phyloP scores from a whole-genome alignment of 64 coral and sea anemone species.

The Montipora cactus region DNA sequence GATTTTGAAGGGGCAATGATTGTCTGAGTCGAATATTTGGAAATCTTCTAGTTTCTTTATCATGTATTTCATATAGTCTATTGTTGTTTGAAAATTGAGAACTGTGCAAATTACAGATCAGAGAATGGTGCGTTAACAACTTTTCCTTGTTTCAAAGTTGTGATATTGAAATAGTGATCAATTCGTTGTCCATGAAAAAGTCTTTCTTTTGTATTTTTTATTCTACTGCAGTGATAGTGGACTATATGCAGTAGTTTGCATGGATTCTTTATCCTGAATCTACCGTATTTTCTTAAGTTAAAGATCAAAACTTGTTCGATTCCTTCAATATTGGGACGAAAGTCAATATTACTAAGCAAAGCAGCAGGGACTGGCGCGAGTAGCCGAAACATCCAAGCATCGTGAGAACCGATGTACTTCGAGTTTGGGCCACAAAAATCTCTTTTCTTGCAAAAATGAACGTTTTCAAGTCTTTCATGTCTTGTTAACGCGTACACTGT shows the following conservation, averaged over 20 bases:
- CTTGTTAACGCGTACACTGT: constrained; percentile 92
- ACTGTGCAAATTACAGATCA: constrained; percentile 33
- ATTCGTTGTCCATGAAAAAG: constrained; percentile 57
- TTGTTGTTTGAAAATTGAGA: not conserved
- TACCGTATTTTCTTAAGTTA: constrained; percentile 57
- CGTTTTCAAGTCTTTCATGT: constrained; percentile 63
- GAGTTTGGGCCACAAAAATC: constrained; percentile 84
- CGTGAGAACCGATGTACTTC: constrained; percentile 96
- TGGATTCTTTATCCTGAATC: constrained; percentile 85
- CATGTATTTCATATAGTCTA: no score
- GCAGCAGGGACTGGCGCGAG: constrained; percentile 45
- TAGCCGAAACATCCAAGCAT: constrained; percentile 91
- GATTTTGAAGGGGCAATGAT: no score
- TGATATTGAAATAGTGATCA: constrained; percentile 73
- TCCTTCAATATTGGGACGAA: constrained; percentile 80
- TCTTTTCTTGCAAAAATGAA: constrained; percentile 50
- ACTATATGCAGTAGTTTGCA: constrained; percentile 87
- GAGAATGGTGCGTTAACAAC: constrained; percentile 72
- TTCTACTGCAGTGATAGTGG: constrained; percentile 88
- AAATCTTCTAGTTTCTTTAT: no score
- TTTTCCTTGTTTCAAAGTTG: constrained; percentile 21
- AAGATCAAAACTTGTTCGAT: constrained; percentile 87
- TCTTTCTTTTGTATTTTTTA: constrained; percentile 51
- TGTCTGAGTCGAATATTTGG: no score
- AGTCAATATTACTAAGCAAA: constrained; percentile 66